Percentiles rank a stretch among this genome's conserved stretches.
These are phyloP conservation scores for Watsonalla cultraria DNA, from an alignment of 2,888 invertebrate species.

Conservation along the genomic window DNA sequence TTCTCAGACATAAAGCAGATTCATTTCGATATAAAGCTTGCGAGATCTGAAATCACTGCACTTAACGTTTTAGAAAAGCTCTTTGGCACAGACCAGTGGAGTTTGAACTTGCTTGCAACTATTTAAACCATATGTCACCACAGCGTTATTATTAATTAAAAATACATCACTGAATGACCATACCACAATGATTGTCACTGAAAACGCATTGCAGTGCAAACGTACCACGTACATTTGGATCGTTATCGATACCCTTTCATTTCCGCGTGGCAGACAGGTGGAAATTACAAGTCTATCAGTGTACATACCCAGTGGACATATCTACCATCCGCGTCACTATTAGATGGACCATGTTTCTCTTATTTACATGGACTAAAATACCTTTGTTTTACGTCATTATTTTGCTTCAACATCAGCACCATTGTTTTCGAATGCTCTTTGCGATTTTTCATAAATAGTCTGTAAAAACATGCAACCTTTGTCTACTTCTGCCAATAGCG, in stretches of 20 bases:
- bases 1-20: too few species aligned
- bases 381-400: not conserved
- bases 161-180: not conserved
- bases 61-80: too few species aligned
- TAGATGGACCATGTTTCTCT: constrained; percentile 19
- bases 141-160: too few species aligned
- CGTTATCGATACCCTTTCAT: constrained; percentile 52
- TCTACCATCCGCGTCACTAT: constrained; percentile 18
- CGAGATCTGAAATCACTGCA: too few species aligned
- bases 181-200: not conserved
- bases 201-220: constrained; percentile 7
- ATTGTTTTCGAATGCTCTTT: not conserved
- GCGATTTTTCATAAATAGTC: too few species aligned
- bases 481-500: too few species aligned
- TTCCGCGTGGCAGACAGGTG: constrained; percentile 57
- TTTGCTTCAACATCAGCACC: not conserved
- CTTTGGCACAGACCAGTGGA: too few species aligned
- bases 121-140: too few species aligned
- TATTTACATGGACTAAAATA: not conserved
- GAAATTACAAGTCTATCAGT: constrained; percentile 54
- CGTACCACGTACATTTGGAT: constrained; percentile 29
- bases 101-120: too few species aligned
- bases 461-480: too few species aligned
- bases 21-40: too few species aligned
- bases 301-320: constrained; percentile 21